phyloP scores from a whole-genome alignment of 1,140 invertebrate genomes.

The Drosophila lacteicornis region DNA sequence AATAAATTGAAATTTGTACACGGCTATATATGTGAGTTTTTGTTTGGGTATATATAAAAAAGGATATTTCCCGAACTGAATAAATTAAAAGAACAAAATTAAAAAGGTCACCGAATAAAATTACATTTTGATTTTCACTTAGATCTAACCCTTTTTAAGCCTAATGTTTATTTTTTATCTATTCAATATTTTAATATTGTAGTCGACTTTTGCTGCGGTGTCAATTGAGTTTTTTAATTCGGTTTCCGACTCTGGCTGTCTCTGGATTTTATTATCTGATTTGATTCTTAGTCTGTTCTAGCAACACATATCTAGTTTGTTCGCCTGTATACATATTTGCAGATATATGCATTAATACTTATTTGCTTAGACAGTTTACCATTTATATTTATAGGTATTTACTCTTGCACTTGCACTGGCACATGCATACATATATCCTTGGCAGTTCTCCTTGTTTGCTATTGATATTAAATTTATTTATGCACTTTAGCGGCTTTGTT shows the following conservation, averaged over 20 bases:
- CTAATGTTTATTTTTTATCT: constrained; percentile 37
- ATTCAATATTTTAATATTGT: constrained; percentile 45
- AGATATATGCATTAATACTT: constrained; percentile 38
- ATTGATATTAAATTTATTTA: constrained; percentile 63
- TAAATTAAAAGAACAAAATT: constrained; percentile 14
- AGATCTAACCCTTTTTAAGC: constrained; percentile 28
- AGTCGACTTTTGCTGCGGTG: constrained; percentile 27
- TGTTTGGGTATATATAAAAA: constrained; percentile 1
- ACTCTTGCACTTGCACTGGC: constrained; percentile 40
- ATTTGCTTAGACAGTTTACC: constrained; percentile 50
- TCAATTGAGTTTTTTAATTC: constrained; percentile 35
- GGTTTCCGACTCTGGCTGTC: constrained; percentile 18
- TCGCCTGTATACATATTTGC: constrained; percentile 14
- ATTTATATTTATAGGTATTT: constrained; percentile 57
- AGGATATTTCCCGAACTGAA: background rate
- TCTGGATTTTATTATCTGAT: constrained; percentile 48
- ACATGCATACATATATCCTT: constrained; percentile 22
- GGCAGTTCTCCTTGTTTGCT: constrained; percentile 41
- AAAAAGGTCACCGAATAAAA: constrained; percentile 22
- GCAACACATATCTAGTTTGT: constrained; percentile 19
- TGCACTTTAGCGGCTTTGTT: constrained; percentile 70
- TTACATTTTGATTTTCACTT: constrained; percentile 31
- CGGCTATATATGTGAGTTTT: constrained; percentile 9
- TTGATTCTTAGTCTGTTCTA: constrained; percentile 34
- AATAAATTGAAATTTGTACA: constrained; percentile 67